Evolutionary conservation across 2,797 vertebrate species (phyloP).

Genomic region (Phyllotis vaccarum): DNA sequence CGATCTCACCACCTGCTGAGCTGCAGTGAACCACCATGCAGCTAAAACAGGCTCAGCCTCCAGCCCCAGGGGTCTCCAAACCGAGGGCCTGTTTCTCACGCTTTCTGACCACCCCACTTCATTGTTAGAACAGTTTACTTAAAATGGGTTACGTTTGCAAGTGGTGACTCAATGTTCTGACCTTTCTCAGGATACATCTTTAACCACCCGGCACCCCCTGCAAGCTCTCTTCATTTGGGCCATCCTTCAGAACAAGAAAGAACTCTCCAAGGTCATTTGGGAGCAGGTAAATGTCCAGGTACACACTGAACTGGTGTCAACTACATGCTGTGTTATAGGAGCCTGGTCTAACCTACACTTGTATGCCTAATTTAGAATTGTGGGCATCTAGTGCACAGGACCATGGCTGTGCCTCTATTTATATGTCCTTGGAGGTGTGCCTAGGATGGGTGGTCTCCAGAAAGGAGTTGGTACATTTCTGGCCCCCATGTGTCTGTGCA

Average conservation of each 20-base stretch:
- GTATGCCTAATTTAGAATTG: neutral
- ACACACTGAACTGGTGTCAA: neutral
- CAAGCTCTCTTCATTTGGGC: conserved; percentile 92
- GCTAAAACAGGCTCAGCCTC: neutral
- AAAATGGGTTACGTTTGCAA: fast-evolving
- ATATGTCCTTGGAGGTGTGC: fast-evolving
- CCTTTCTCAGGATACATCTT: conserved; percentile 86
- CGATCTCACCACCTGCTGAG: neutral
- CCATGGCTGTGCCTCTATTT: fast-evolving
- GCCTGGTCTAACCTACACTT: neutral
- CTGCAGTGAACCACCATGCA: neutral
- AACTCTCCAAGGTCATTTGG: conserved; percentile 91
- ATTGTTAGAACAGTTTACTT: neutral
- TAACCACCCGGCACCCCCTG: conserved; percentile 88
- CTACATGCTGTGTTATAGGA: fast-evolving
- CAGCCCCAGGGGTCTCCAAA: neutral
- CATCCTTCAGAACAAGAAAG: conserved; percentile 91
- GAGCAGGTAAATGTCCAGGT: conserved; percentile 86
- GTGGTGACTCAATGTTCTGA: conserved; percentile 29
- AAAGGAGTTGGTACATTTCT: neutral
- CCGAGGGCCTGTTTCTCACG: fast-evolving
- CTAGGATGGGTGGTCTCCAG: too few relatives aligned
- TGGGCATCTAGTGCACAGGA: fast-evolving
- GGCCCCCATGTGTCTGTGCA: neutral
- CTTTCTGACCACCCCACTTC: neutral